Base-by-base conservation (phyloP, 2,888 invertebrate genomes). In the Pachydiplax longipennis region DNA sequence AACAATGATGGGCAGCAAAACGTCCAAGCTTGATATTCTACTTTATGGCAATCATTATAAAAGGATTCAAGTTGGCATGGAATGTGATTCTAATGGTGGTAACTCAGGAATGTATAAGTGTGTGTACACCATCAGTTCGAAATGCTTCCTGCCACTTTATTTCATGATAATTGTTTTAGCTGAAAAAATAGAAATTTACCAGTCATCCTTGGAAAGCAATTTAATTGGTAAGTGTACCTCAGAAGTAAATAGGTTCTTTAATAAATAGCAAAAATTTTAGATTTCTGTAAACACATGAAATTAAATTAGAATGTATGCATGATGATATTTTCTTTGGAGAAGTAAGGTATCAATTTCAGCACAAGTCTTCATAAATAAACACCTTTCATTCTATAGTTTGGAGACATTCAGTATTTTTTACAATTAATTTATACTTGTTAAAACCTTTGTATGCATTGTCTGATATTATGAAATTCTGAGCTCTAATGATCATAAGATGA, bases 171-270 rank as follows among this genome's bases (percentile, higher is more conserved):
- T 22, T 61, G 18, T 87, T 37, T 37, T 87, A 22, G 40, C 65
- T 87, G 58, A 87, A n/a, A 87, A n/a, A 87, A 37, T 87, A 65
- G 87, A 87, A 61, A 87, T 25, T 40, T n/a, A 87, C n/a, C 22
- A 37, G 18, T 37, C 87, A 22, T 58, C 35, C 0, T 3, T 61
- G 35, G 37, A 37, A 65, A 65, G 37, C 12, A 37, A 87, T 61
- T 15, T 61, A 4, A n/a, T 61, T 31, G 87, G 87, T 87, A 15
- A n/a, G 25, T 81, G 40, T 44, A 12, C 22, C 1, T 37, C 8
- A 44, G 48, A 44, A 44, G 81, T 15, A 25, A 81, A 15, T 44
- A 0, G 8, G 18, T 44, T n/a, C 10, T 25, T 44, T 44, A 2
- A n/a, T n/a, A n/a, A n/a, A n/a, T n/a, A n/a, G 5, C 10, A 25